These are phyloP conservation scores for Henricia sp. DNA, from an alignment of 53 echinoderm and acorn worm genomes.

Conservation along the genomic window DNA sequence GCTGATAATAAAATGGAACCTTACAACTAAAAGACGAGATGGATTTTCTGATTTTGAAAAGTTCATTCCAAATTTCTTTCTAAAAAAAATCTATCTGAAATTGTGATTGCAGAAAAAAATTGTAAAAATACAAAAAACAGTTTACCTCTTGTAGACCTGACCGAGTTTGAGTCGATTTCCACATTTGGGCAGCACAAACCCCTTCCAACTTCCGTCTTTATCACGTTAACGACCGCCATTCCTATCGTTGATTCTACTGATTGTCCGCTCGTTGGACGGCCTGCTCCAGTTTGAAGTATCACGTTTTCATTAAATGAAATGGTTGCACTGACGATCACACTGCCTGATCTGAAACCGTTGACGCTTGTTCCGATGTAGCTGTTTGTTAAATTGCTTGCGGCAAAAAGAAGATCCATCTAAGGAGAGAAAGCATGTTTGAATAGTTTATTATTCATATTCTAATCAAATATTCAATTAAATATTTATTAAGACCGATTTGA, in stretches of 20 bases:
- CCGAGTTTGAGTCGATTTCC: not conserved
- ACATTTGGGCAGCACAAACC: not conserved
- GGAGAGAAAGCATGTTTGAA: not conserved
- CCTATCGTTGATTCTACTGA: not conserved
- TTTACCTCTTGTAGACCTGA: not conserved
- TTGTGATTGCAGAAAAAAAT: not conserved
- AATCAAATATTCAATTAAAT: not conserved
- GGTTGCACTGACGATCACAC: not conserved
- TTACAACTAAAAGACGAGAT: too few species aligned
- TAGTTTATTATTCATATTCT: not conserved
- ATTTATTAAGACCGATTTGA: not conserved
- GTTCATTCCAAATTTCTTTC: not conserved
- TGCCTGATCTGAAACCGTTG: conserved; percentile 32
- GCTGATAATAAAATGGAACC: too few species aligned
- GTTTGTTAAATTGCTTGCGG: not conserved
- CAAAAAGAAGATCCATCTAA: conserved; percentile 18
- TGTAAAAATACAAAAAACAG: not conserved
- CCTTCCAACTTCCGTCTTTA: not conserved
- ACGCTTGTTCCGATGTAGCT: conserved; percentile 1
- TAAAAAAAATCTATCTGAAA: not conserved
- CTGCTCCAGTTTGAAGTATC: not conserved
- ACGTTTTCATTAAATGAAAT: not conserved
- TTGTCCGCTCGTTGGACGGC: not conserved
- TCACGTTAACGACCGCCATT: not conserved
- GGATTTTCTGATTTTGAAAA: too few species aligned